Evolutionary conservation across 2,797 vertebrate species (phyloP).

Genomic region (Sebastes ruberrimus): DNA sequence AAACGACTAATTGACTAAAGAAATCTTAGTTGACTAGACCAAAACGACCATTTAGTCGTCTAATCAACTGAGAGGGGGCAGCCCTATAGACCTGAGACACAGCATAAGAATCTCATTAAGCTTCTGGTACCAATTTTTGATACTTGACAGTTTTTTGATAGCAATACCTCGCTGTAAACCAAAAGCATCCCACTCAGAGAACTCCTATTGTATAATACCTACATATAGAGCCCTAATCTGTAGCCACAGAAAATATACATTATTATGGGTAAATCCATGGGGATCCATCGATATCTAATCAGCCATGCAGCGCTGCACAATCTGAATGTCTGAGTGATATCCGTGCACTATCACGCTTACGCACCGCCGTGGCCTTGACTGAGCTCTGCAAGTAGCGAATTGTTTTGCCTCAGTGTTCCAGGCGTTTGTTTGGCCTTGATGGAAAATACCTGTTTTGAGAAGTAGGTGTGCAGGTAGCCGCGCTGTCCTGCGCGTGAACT

Average conservation of each 20-base stretch:
- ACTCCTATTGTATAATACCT: not conserved
- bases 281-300: slow-evolving; percentile 46
- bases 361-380: slow-evolving; percentile 40
- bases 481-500: slow-evolving; percentile 22
- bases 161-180: not conserved
- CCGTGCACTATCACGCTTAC: not conserved
- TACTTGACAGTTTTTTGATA: not conserved
- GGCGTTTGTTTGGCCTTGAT: slow-evolving; percentile 55
- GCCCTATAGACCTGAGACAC: not conserved
- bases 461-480: slow-evolving; percentile 4
- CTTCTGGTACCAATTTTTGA: not conserved
- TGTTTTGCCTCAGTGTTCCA: slow-evolving; percentile 44
- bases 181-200: not conserved
- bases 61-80: fast-evolving
- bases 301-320: slow-evolving; percentile 3
- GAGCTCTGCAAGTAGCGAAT: slow-evolving; percentile 25
- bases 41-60: no score
- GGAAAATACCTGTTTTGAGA: slow-evolving; percentile 47
- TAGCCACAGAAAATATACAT: slow-evolving; percentile 3
- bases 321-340: slow-evolving; percentile 36
- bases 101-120: not conserved
- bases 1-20: no score
- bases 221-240: not conserved
- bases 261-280: slow-evolving; percentile 3
- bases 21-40: no score